Base-by-base conservation (phyloP, 2,797 vertebrate species). In the Sibirionetta formosa region DNA sequence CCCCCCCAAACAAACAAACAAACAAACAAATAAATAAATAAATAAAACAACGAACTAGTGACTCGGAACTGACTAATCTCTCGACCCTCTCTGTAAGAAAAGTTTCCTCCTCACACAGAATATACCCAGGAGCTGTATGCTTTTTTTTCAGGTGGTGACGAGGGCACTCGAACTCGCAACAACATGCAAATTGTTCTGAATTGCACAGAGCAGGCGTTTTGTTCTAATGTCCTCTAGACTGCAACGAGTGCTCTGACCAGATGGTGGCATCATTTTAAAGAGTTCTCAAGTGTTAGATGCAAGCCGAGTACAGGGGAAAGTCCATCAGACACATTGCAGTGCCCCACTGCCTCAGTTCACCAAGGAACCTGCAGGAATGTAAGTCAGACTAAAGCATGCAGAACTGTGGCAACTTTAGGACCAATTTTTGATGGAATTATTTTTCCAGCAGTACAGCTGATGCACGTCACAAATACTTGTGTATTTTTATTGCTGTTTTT, bases 121-220 rank as follows among this genome's bases (percentile, higher is more conserved):
- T 9, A 75, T 6, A 58, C 18, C 11, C 40, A 51, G 35, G 9
- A 60, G 4, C 7, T 50, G 40, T 7, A 10, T 16, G 27, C 4
- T 31, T 63, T 91, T 91, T 89, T 65, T 36, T 44, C 17, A 50
- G 23, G 8, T 58, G 18, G 9, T 68, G 64, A 73, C 0, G 2
- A 51, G 9, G 44, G 53, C 31, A 14, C 8, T 40, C 26, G 40
- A 9, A 3, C 76, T 56, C 0, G 0, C 60, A 71, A 42, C 5
- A 16, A 2, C 1, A 0, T 11, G 13, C 27, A 80, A 82, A 87
- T 23, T 14, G 0, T 8, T 84, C 51, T 8, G 38, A 87, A 40
- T 27, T 51, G 27, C 57, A 50, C 3, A 20, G 44, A 56, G 48
- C 2, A 8, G 4, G 20, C 10, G 33, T 80, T 71, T 66, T 44